Evolutionary conservation across 2,113 vertebrate genomes (phyloP).

Genomic region (Notiomystis cincta): DNA sequence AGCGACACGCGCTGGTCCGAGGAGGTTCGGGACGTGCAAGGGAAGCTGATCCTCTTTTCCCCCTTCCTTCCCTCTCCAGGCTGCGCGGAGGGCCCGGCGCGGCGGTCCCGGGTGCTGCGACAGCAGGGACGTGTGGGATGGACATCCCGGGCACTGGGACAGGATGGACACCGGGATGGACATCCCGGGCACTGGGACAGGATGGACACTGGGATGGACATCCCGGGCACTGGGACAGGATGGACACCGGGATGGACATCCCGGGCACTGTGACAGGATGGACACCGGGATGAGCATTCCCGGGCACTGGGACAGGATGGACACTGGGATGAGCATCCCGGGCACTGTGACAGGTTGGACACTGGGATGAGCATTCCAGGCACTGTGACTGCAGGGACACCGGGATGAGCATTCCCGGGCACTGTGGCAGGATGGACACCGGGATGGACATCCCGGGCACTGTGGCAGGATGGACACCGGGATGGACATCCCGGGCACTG

Average conservation of each 20-base stretch:
- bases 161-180: rapidly evolving
- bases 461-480: not conserved
- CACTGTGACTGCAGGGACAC: not conserved
- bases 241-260: not conserved
- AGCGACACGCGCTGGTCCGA: not conserved
- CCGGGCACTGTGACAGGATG: rapidly evolving
- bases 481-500: too few species aligned
- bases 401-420: not conserved
- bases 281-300: not conserved
- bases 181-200: not conserved
- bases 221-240: not conserved
- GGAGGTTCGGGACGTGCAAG: not conserved
- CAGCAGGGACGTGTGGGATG: not conserved
- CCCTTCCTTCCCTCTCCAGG: not conserved
- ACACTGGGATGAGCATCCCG: too few species aligned
- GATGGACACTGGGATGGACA: not conserved
- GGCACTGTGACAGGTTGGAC: too few species aligned
- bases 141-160: rapidly evolving
- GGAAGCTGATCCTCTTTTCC: not conserved
- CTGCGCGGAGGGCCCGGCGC: rapidly evolving
- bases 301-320: too few species aligned
- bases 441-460: not conserved
- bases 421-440: not conserved
- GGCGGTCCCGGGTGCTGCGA: not conserved
- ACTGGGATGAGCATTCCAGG: not conserved